These are phyloP conservation scores for Whitmania pigra DNA, from an alignment of 1,140 invertebrate species.

Conservation along the genomic window DNA sequence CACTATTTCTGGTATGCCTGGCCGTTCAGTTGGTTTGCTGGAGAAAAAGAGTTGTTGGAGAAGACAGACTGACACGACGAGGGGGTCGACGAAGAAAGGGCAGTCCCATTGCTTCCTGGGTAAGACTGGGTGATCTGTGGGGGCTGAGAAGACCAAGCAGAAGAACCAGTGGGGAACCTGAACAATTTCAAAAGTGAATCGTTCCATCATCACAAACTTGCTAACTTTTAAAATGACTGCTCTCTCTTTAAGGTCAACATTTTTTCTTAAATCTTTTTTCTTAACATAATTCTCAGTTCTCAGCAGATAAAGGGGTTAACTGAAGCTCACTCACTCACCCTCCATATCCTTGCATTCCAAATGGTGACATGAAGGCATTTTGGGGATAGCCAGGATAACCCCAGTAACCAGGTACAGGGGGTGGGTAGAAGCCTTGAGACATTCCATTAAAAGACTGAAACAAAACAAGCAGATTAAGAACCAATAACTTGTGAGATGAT, in stretches of 20 bases:
- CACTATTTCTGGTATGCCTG: too few species aligned
- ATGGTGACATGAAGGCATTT: constrained; percentile 15
- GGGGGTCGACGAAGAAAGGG: neutral
- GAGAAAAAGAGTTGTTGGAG: constrained; percentile 9
- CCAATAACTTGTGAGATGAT: too few species aligned
- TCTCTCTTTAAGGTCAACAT: too few species aligned
- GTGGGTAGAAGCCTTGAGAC: constrained; percentile 5
- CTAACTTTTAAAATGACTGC: too few species aligned
- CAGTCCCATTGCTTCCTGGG: neutral
- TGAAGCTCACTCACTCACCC: neutral
- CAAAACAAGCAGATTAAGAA: too few species aligned
- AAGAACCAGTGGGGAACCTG: neutral
- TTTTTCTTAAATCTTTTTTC: too few species aligned
- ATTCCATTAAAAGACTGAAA: too few species aligned
- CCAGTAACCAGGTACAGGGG: constrained; percentile 6
- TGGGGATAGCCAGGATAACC: constrained; percentile 6
- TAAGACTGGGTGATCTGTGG: neutral
- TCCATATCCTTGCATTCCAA: constrained; percentile 13
- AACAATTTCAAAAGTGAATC: too few species aligned
- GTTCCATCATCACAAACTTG: too few species aligned
- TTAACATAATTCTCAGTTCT: too few species aligned
- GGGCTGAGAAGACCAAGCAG: constrained; percentile 4
- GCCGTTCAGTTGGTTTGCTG: neutral
- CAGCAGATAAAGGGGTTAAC: neutral
- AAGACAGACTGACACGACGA: neutral